Percentiles rank a stretch among this genome's conserved stretches.
These are phyloP conservation scores for Bothrops alternatus DNA, from an alignment of 2,797 vertebrate species.

Conservation along the genomic window DNA sequence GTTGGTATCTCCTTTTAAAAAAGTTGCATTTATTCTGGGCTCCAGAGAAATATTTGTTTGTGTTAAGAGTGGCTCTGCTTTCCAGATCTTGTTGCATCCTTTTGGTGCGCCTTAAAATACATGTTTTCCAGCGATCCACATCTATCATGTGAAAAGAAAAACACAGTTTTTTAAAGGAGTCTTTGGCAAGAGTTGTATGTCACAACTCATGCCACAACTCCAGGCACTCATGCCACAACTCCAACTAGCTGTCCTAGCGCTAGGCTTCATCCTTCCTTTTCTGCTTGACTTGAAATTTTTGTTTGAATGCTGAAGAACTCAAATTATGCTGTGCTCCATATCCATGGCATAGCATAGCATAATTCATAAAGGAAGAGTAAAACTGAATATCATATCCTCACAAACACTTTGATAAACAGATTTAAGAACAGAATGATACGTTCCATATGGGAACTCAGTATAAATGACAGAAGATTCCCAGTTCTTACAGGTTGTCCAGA, in stretches of 20 bases:
- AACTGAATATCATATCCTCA: neutral
- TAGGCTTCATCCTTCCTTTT: neutral
- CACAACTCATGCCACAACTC: neutral
- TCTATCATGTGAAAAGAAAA: neutral
- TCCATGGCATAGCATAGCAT: neutral
- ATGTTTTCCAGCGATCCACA: neutral
- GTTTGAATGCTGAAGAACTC: neutral
- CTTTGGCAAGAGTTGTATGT: neutral
- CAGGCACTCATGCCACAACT: neutral
- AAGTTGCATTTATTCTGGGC: neutral
- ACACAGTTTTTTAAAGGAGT: neutral
- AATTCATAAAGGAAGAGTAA: neutral
- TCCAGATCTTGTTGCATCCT: neutral
- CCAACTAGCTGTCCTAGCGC: neutral
- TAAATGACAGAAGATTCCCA: neutral
- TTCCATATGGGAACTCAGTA: neutral
- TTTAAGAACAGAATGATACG: neutral
- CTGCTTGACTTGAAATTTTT: neutral
- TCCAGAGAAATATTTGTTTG: neutral
- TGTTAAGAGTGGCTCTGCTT: neutral
- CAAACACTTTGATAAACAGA: neutral
- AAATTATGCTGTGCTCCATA: too few species aligned
- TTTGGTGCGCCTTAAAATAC: neutral
- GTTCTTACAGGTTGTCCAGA: neutral
- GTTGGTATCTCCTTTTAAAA: neutral